These are phyloP conservation scores for Sinonovacula constricta DNA, from an alignment of 1,140 invertebrate genomes.

Conservation along the genomic window DNA sequence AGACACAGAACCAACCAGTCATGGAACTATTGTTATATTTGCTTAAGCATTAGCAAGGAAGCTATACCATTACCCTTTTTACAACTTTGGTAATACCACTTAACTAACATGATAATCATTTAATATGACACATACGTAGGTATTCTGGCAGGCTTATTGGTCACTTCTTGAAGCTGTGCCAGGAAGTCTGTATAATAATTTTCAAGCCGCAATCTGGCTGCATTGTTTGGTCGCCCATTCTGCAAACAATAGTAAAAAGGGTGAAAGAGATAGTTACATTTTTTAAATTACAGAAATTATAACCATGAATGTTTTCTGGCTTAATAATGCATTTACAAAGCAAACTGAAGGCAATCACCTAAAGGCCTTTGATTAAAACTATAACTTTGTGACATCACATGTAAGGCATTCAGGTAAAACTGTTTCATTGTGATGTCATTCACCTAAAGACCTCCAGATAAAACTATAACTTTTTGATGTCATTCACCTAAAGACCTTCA, in stretches of 20 bases:
- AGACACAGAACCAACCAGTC: too few relatives aligned
- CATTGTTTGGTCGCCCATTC: slow-evolving; percentile 24
- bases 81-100: too few relatives aligned
- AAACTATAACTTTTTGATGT: too few relatives aligned
- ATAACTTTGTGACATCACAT: neutral
- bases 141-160: slow-evolving; percentile 12
- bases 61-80: too few relatives aligned
- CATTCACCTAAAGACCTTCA: too few relatives aligned
- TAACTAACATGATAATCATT: too few relatives aligned
- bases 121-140: slow-evolving; percentile 8
- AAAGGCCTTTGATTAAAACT: neutral
- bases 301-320: neutral
- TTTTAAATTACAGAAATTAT: neutral
- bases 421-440: too few relatives aligned
- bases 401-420: too few relatives aligned
- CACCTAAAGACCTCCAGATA: too few relatives aligned
- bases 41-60: too few relatives aligned
- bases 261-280: neutral
- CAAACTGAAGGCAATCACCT: neutral
- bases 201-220: slow-evolving; percentile 16
- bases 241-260: slow-evolving; percentile 3
- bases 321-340: neutral
- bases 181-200: slow-evolving; percentile 38
- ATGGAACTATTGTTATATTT: too few relatives aligned
- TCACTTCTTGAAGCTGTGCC: neutral